Evolutionary conservation across 1,140 invertebrate species (phyloP).

Genomic region (Papilio machaon): DNA sequence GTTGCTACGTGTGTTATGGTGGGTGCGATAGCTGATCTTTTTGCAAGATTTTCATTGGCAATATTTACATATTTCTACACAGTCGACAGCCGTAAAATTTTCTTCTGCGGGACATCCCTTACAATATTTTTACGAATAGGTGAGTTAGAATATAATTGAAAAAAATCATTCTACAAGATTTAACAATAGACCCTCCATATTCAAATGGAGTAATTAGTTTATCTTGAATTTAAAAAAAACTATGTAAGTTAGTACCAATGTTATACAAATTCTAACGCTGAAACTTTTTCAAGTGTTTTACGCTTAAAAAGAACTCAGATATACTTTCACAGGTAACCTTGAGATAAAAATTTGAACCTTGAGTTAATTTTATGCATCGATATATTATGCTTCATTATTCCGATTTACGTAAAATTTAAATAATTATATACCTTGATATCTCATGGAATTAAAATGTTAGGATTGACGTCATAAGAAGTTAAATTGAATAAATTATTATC

Average conservation of each 20-base stretch:
- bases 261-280: no score
- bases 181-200: no score
- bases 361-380: not conserved
- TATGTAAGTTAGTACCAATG: no score
- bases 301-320: not conserved
- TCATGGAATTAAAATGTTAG: not conserved
- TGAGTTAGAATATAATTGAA: conserved; percentile 44
- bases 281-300: no score
- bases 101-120: conserved; percentile 68
- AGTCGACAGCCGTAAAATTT: conserved; percentile 69
- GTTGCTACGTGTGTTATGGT: conserved; percentile 77
- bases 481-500: not conserved
- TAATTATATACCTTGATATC: not conserved
- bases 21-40: conserved; percentile 68
- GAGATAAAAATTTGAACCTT: not conserved
- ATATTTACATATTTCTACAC: conserved; percentile 71
- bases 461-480: not conserved
- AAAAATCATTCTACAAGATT: no score
- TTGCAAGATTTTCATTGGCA: conserved; percentile 66
- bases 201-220: no score
- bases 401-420: not conserved
- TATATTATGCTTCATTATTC: not conserved
- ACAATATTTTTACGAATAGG: conserved; percentile 71
- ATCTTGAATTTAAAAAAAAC: no score
- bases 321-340: not conserved